phyloP scores from a whole-genome alignment of 2,113 vertebrate genomes.

The Scolopax mira region DNA sequence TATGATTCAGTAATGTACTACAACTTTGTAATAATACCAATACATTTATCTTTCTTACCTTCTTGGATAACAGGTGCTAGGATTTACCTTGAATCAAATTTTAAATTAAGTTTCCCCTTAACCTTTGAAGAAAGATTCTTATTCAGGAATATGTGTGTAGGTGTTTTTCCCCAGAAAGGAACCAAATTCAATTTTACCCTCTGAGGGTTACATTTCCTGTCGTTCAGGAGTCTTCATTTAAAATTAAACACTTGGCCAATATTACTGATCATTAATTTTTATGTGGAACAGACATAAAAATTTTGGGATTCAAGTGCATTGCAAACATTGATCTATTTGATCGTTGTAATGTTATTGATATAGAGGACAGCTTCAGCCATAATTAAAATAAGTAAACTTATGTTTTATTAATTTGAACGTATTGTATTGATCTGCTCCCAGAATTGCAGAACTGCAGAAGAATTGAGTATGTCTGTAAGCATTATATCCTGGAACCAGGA shows the following conservation, averaged over 20 bases:
- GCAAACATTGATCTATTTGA: not conserved
- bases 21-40: not conserved
- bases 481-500: not conserved
- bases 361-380: not conserved
- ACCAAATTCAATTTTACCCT: not conserved
- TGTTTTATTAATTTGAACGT: not conserved
- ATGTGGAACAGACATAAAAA: not conserved
- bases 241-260: not conserved
- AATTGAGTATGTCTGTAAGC: not conserved
- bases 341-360: not conserved
- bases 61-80: not conserved
- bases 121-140: not conserved
- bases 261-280: not conserved
- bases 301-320: not conserved
- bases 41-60: constrained; percentile 2
- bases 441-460: not conserved
- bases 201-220: not conserved
- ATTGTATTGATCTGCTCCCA: not conserved
- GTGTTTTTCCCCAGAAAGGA: not conserved
- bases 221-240: not conserved
- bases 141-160: not conserved
- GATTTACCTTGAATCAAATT: not conserved
- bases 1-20: not conserved
- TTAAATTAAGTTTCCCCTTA: constrained; percentile 6
- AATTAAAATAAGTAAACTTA: not conserved